Conservation (phyloP, 1,140 invertebrate genomes). For the Diabrotica virgifera region DNA sequence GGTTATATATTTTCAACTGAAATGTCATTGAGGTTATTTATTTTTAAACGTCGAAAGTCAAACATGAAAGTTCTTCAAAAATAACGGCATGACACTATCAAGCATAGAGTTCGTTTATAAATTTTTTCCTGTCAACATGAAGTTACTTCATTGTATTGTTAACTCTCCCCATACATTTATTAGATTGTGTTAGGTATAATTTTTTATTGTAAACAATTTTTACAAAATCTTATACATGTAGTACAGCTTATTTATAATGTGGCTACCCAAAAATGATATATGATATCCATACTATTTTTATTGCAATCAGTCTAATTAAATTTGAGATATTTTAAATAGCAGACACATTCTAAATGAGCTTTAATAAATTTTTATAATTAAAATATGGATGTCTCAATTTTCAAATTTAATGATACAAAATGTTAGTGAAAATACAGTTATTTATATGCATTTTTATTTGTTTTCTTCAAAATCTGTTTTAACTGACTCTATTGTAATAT, state of each 20-base stretch:
- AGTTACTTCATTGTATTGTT: too few relatives aligned
- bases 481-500: conserved; percentile 25
- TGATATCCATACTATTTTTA: conserved; percentile 31
- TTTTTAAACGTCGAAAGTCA: too few relatives aligned
- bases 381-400: conserved; percentile 41
- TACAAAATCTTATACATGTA: conserved; percentile 37
- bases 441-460: conserved; percentile 23
- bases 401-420: conserved; percentile 36
- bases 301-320: conserved; percentile 23
- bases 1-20: too few relatives aligned
- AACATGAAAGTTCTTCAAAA: too few relatives aligned
- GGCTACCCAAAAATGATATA: conserved; percentile 20
- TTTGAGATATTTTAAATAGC: conserved; percentile 20
- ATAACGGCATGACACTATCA: too few relatives aligned
- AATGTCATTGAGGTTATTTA: too few relatives aligned
- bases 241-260: conserved; percentile 34
- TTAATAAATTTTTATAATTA: conserved; percentile 38
- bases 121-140: too few relatives aligned
- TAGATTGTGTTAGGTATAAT: conserved; percentile 40
- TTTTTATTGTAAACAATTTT: conserved; percentile 36
- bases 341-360: conserved; percentile 26
- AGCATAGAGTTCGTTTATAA: too few relatives aligned
- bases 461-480: conserved; percentile 29
- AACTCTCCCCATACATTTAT: conserved; percentile 17
- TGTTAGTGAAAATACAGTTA: conserved; percentile 36